These are phyloP conservation scores for Gracilinanus agilis DNA, from an alignment of 2,113 vertebrate genomes.

Conservation along the genomic window DNA sequence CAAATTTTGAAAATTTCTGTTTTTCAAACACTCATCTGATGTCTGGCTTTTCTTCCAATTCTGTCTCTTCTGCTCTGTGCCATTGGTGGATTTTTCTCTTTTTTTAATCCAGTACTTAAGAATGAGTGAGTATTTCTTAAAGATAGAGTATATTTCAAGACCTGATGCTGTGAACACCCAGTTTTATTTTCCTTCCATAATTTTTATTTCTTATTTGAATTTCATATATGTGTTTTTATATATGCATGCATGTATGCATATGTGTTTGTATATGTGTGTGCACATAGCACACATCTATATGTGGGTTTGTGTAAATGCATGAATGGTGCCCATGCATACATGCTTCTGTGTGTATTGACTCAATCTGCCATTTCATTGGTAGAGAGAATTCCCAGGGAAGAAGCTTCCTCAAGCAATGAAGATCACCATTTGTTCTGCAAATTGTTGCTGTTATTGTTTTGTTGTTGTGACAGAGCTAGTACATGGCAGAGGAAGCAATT, in stretches of 20 bases:
- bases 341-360: neutral
- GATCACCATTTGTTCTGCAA: neutral
- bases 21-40: neutral
- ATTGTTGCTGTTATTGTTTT: neutral
- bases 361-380: neutral
- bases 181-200: neutral
- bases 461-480: neutral
- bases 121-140: neutral
- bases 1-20: neutral
- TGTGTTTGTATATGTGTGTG: neutral
- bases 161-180: neutral
- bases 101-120: neutral
- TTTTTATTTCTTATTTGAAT: neutral
- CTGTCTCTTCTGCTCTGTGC: neutral
- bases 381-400: neutral
- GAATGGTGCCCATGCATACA: no score
- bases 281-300: no score
- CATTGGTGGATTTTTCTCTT: neutral
- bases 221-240: neutral
- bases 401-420: neutral
- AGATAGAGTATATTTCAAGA: neutral
- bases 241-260: neutral
- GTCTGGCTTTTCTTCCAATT: neutral
- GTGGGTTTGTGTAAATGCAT: neutral
- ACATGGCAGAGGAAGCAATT: neutral